These are phyloP conservation scores for Tribolium castaneum DNA, from an alignment of 1,140 invertebrate genomes.

Conservation along the genomic window DNA sequence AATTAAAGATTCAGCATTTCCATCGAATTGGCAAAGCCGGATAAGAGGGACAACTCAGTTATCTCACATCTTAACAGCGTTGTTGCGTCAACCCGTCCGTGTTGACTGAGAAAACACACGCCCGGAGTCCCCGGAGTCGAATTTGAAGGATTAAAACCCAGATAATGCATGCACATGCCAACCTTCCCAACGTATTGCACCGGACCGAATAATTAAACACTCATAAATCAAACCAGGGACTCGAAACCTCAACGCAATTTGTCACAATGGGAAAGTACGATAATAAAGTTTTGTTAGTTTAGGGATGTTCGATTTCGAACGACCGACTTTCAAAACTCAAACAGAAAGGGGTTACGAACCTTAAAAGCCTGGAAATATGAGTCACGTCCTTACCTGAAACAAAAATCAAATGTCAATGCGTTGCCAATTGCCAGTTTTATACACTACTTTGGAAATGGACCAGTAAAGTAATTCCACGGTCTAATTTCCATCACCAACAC, in stretches of 20 bases:
- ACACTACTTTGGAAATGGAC: too few species aligned
- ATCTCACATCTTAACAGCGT: conserved; percentile 5
- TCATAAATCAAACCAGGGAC: conserved; percentile 8
- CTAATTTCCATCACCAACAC: not conserved
- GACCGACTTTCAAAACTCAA: conserved; percentile 5
- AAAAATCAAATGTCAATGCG: not conserved
- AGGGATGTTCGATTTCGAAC: conserved; percentile 4
- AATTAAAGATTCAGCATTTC: conserved; percentile 8
- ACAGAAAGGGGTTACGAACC: not conserved
- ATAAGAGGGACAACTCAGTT: not conserved
- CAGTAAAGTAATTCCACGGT: not conserved
- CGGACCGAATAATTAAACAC: conserved; percentile 5
- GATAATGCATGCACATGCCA: conserved; percentile 1
- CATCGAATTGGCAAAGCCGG: not conserved
- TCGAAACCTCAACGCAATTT: conserved; percentile 17
- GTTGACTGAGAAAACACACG: not conserved
- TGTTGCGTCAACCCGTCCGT: conserved; percentile 13
- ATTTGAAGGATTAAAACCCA: conserved; percentile 2
- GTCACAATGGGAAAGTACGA: not conserved
- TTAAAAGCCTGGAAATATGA: not conserved
- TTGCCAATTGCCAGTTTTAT: too few species aligned
- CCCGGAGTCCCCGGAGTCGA: not conserved
- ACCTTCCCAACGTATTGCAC: not conserved
- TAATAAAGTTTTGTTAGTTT: conserved; percentile 20
- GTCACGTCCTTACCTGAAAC: not conserved